A percentile compares a stretch with the other conserved stretches of the same genome.
Evolutionary conservation across 53 echinoderm and acorn worm genomes (phyloP).

Genomic region (Pentamera pediparva): DNA sequence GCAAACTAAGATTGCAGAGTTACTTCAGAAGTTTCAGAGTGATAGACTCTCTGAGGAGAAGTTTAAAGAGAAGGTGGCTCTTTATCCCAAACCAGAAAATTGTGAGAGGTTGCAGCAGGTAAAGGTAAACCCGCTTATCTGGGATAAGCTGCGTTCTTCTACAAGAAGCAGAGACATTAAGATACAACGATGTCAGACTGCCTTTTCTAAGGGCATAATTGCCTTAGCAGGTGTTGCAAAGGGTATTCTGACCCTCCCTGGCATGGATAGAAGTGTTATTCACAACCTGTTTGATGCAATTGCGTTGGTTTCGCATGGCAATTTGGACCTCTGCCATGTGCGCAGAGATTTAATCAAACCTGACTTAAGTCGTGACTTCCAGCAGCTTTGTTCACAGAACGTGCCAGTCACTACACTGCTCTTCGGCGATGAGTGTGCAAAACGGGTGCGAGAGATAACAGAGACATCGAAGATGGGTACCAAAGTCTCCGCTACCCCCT

Average conservation of each 20-base stretch:
- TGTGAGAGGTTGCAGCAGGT: not conserved
- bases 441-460: too few species aligned
- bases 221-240: not conserved
- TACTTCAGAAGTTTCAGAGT: not conserved
- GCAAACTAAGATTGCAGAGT: too few species aligned
- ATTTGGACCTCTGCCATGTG: not conserved
- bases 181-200: not conserved
- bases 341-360: not conserved
- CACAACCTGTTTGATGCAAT: not conserved
- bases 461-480: too few species aligned
- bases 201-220: not conserved
- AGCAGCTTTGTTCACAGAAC: not conserved
- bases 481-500: too few species aligned
- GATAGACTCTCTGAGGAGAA: not conserved
- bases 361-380: not conserved
- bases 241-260: not conserved
- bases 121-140: not conserved
- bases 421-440: constrained; percentile 1
- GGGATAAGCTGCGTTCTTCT: not conserved
- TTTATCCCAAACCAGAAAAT: not conserved
- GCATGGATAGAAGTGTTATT: not conserved
- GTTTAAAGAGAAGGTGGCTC: not conserved
- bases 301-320: not conserved
- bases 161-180: not conserved
- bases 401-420: not conserved